Percentiles rank a stretch among this genome's conserved stretches.
Evolutionary conservation across 2,797 vertebrate genomes (phyloP).

Genomic region (Oophaga sylvatica): DNA sequence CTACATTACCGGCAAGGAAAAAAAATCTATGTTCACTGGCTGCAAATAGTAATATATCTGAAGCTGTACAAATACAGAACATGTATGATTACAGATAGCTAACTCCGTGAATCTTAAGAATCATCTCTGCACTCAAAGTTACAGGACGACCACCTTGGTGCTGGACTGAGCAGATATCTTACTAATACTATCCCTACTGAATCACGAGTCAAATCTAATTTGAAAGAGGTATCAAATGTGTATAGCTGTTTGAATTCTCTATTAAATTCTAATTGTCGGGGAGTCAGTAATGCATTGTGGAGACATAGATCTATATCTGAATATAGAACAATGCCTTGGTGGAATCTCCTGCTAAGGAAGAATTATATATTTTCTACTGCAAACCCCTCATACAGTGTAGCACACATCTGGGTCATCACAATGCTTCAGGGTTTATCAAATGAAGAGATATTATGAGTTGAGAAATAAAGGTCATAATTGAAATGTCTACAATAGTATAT

Average conservation of each 20-base stretch:
- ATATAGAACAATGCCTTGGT: slow-evolving; percentile 47
- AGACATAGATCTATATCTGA: slow-evolving; percentile 54
- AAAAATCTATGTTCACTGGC: no score
- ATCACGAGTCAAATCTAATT: slow-evolving; percentile 47
- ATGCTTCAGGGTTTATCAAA: slow-evolving; percentile 22
- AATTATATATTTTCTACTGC: slow-evolving; percentile 43
- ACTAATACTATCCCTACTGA: not conserved
- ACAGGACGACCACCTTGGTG: not conserved
- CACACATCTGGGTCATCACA: slow-evolving; percentile 34
- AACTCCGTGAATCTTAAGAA: not conserved
- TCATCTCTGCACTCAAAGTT: not conserved
- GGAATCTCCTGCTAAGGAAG: slow-evolving; percentile 24
- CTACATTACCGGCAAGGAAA: no score
- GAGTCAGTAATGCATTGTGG: slow-evolving; percentile 47
- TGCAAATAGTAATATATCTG: no score
- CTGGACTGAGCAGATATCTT: slow-evolving; percentile 10
- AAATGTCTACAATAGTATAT: slow-evolving; percentile 33
- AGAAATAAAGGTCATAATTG: slow-evolving; percentile 31
- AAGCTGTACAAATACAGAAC: no score
- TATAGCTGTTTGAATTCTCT: slow-evolving; percentile 25
- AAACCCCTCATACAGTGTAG: not conserved
- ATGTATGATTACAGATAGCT: not conserved
- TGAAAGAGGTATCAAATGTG: slow-evolving; percentile 28
- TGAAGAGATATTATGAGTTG: not conserved
- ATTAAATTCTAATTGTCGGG: slow-evolving; percentile 46